Evolutionary conservation across 2,113 vertebrate species (phyloP), one percentile per base, ranked within the genome.

Genomic region (Nerophis ophidion): DNA sequence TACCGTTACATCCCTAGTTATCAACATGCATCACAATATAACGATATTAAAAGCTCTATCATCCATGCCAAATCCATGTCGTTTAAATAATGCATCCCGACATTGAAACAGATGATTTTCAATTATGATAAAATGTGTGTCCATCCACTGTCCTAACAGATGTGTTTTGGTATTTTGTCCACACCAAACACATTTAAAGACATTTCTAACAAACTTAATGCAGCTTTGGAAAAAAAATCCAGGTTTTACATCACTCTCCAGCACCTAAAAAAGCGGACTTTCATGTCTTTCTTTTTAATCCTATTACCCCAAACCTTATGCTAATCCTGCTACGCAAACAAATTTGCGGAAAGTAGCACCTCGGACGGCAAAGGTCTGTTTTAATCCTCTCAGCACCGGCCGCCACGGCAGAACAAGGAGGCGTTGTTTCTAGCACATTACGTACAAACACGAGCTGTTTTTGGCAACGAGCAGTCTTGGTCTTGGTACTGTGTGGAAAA

Each of bases 401-500:
- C 66, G 83, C 72, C 74, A 73, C 65, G 68, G 65, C 72, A 72
- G 74, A 88, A 91, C 86, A 90, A 87, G 86, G 84, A 63, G 74
- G 83, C 83, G 80, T 90, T 91, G 88, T 44, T 91, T 82, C 55
- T 4, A 75, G 72, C 70, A 66, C 59, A 70, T 44, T 83, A 75
- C 77, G 79, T 61, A 81, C 66, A 57, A 68, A 73, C 70, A 71
- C 82, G 80, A 77, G 75, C 74, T 84, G 84, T 74, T 82, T 76
- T 86, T 87, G 82, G 84, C 80, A 36, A 53, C 57, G 46, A 51
- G 58, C 70, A 62, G 47, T 9, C 68, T 65, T 45, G 64, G 84
- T 89, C 90, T 87, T 89, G 80, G 89, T 83, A 91, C 74, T 72
- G 82, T 70, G 72, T 64, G 72, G 73, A 83, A 88, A 87, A 88